Evolutionary conservation across 2,888 invertebrate species (phyloP).

Genomic region (Oscheius sp.): DNA sequence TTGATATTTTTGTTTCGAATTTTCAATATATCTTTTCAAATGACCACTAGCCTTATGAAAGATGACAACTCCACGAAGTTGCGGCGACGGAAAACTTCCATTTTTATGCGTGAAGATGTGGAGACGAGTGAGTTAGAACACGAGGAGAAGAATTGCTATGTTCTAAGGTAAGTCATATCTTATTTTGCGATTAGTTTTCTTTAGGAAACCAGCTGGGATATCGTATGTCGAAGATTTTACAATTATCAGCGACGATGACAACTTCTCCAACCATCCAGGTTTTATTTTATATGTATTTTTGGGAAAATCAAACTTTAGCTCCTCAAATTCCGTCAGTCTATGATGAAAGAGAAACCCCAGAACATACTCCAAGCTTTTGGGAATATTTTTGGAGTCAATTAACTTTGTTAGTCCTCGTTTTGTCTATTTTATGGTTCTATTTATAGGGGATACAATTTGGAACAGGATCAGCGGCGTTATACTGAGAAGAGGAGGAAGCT

Average conservation of each 20-base stretch:
- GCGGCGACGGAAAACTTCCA: background rate
- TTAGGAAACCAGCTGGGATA: conserved; percentile 20
- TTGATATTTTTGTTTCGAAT: background rate
- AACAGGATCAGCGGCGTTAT: conserved; percentile 93
- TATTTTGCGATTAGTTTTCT: background rate
- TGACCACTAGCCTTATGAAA: background rate
- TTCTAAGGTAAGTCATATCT: background rate
- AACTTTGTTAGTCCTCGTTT: conserved; percentile 48
- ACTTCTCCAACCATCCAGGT: background rate
- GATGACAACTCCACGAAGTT: background rate
- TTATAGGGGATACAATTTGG: conserved; percentile 91
- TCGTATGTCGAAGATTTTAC: conserved; percentile 19
- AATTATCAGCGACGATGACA: conserved; percentile 14
- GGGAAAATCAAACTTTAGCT: too few relatives aligned
- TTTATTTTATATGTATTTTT: too few relatives aligned
- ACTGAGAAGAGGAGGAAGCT: conserved; percentile 88
- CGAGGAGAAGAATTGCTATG: too few relatives aligned
- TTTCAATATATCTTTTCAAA: background rate
- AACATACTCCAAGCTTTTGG: conserved; percentile 34
- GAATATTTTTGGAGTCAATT: conserved; percentile 64
- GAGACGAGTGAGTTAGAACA: conserved; percentile 25
- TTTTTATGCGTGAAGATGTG: background rate
- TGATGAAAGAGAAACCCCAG: too few relatives aligned
- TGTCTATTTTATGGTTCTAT: background rate
- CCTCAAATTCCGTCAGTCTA: background rate